Evolutionary conservation across 1,140 invertebrate genomes (phyloP).

Genomic region (Cecropterus lyciades): DNA sequence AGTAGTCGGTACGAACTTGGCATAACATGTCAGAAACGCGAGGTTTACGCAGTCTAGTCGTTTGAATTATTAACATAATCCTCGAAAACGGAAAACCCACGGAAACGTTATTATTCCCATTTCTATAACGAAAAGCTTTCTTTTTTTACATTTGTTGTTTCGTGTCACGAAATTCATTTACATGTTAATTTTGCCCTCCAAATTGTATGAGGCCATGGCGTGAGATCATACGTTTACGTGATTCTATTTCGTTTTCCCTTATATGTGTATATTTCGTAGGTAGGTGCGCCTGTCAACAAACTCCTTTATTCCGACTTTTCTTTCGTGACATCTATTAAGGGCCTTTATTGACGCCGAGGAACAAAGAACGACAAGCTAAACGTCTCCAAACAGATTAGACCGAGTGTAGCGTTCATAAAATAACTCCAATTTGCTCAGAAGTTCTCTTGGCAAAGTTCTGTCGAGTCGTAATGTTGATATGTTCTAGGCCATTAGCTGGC

Average conservation of each 20-base stretch:
- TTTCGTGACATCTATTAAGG: slow-evolving; percentile 19
- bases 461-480: slow-evolving; percentile 52
- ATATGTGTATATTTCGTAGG: slow-evolving; percentile 11
- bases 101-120: slow-evolving; percentile 39
- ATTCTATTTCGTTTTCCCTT: slow-evolving; percentile 32
- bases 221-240: slow-evolving; percentile 27
- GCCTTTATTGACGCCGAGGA: slow-evolving; percentile 12
- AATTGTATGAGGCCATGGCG: slow-evolving; percentile 25
- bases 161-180: slow-evolving; percentile 39
- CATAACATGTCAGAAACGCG: slow-evolving; percentile 20
- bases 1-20: neutral
- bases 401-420: slow-evolving; percentile 30
- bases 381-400: slow-evolving; percentile 25
- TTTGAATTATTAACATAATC: slow-evolving; percentile 2
- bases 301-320: slow-evolving; percentile 7
- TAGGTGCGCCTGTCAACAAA: neutral
- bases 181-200: slow-evolving; percentile 42
- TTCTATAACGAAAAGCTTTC: slow-evolving; percentile 42
- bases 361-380: slow-evolving; percentile 29
- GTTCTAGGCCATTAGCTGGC: slow-evolving; percentile 61
- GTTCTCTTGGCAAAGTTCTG: slow-evolving; percentile 50
- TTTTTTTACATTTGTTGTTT: slow-evolving; percentile 36
- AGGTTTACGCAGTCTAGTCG: neutral
- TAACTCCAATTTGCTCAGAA: slow-evolving; percentile 32
- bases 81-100: slow-evolving; percentile 18